phyloP scores from a whole-genome alignment of 2,888 invertebrate genomes.

The Morpho deidamia region DNA sequence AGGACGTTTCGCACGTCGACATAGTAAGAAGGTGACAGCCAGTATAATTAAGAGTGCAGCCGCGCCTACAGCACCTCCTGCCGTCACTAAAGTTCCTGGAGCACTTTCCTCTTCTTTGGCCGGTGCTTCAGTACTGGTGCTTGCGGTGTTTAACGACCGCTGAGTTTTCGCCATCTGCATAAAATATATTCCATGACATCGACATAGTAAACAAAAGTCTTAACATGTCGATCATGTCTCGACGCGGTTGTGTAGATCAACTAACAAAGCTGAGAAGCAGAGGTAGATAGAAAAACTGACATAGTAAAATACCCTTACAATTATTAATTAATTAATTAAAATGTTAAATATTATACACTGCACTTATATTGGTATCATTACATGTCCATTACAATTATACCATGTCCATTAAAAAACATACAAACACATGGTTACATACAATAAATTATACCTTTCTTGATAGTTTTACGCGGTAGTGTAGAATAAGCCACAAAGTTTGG shows the following conservation, averaged over 20 bases:
- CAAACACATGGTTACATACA: constrained; percentile 64
- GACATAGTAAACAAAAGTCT: no score
- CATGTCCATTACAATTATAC: constrained; percentile 68
- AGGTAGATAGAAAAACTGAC: no score
- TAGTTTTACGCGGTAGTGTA: no score
- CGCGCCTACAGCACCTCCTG: constrained; percentile 62
- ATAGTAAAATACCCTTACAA: no score
- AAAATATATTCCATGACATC: neutral
- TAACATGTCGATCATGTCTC: no score
- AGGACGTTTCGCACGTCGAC: constrained; percentile 53
- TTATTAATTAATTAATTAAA: constrained; percentile 73
- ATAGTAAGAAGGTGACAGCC: constrained; percentile 52
- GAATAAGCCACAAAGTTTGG: no score
- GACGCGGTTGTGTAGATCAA: no score
- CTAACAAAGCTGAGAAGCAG: no score
- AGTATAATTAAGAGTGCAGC: constrained; percentile 51
- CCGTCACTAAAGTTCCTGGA: constrained; percentile 56
- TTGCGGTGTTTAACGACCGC: constrained; percentile 26
- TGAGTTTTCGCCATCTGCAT: constrained; percentile 30
- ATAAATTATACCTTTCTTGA: constrained; percentile 57
- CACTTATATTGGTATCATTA: constrained; percentile 66
- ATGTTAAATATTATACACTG: constrained; percentile 75
- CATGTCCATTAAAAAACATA: no score
- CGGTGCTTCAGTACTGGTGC: constrained; percentile 32
- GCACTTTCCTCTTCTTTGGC: constrained; percentile 35